These are phyloP conservation scores for Hydropsyche betteni DNA, from an alignment of 2,888 invertebrate species.

Conservation along the genomic window DNA sequence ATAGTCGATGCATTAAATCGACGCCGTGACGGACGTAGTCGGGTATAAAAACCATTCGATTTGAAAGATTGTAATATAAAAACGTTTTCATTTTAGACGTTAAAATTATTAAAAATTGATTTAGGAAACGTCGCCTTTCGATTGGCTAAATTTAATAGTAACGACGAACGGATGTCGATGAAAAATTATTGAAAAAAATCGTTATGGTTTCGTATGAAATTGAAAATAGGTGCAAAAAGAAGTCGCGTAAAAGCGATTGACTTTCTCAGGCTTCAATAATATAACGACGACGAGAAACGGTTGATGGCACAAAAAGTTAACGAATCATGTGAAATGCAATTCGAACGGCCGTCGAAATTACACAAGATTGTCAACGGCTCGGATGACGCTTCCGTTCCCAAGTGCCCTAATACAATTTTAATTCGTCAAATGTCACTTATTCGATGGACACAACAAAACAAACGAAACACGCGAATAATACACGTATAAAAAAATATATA, in stretches of 20 bases:
- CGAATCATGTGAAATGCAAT: slow-evolving; percentile 45
- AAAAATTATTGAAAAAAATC: too few relatives aligned
- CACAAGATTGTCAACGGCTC: slow-evolving; percentile 44
- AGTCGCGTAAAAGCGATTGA: slow-evolving; percentile 28
- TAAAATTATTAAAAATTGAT: too few relatives aligned
- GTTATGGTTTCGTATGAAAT: slow-evolving; percentile 1
- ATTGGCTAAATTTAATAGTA: too few relatives aligned
- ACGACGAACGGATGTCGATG: too few relatives aligned
- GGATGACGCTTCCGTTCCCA: slow-evolving; percentile 48
- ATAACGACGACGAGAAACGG: slow-evolving; percentile 25
- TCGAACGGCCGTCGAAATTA: slow-evolving; percentile 41
- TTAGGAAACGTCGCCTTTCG: too few relatives aligned
- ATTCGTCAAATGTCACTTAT: slow-evolving; percentile 41
- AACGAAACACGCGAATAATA: slow-evolving; percentile 17
- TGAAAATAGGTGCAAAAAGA: slow-evolving; percentile 6
- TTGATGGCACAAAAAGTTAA: slow-evolving; percentile 42
- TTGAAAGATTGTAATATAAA: neutral
- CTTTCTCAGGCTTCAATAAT: slow-evolving; percentile 37
- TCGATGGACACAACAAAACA: slow-evolving; percentile 3
- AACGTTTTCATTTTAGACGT: slow-evolving; percentile 3
- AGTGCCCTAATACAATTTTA: slow-evolving; percentile 51
- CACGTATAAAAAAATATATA: slow-evolving; percentile 1
- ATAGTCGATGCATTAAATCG: slow-evolving; percentile 10
- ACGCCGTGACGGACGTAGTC: slow-evolving; percentile 2
- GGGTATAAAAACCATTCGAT: neutral